Conservation (phyloP, 2,797 vertebrate species). For the Sebastes flavidus region DNA sequence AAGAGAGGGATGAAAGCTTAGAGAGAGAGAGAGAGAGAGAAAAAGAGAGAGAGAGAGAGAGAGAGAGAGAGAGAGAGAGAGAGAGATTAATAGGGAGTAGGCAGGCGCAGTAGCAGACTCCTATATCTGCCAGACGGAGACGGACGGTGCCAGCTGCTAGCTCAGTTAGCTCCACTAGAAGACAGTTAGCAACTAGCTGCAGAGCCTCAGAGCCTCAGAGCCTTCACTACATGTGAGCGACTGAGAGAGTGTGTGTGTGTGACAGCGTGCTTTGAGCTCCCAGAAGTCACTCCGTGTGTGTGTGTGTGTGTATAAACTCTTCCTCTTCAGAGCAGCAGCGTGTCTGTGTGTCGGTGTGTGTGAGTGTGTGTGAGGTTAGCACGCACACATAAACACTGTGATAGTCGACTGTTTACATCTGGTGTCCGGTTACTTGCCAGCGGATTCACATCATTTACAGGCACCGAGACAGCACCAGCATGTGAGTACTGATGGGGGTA, state of each 20-base stretch:
- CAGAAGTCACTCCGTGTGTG: constrained; percentile 47
- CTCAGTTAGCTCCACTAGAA: constrained; percentile 58
- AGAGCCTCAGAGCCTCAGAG: constrained; percentile 32
- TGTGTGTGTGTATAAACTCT: constrained; percentile 34
- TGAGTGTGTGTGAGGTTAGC: constrained; percentile 34
- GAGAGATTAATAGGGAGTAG: constrained; percentile 51
- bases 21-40: not conserved
- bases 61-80: constrained; percentile 24
- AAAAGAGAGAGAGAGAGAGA: constrained; percentile 12
- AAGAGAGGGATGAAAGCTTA: constrained; percentile 30
- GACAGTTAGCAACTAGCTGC: constrained; percentile 67
- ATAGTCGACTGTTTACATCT: constrained; percentile 56
- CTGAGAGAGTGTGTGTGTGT: constrained; percentile 11
- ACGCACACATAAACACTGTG: constrained; percentile 30
- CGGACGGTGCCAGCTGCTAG: constrained; percentile 68
- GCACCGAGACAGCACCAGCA: constrained; percentile 49
- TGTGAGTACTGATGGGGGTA: constrained; percentile 68
- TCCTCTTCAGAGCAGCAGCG: constrained; percentile 15
- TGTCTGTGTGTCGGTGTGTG: not conserved
- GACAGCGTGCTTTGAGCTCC: constrained; percentile 31
- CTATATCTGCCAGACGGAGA: constrained; percentile 51
- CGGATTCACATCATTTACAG: constrained; percentile 51
- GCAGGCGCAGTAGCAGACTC: constrained; percentile 65
- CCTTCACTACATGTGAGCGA: constrained; percentile 1
- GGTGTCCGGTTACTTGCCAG: constrained; percentile 66